Evolutionary conservation across 64 coral and sea anemone species (phyloP).

Genomic region (Hydrozoanthus tunicans): DNA sequence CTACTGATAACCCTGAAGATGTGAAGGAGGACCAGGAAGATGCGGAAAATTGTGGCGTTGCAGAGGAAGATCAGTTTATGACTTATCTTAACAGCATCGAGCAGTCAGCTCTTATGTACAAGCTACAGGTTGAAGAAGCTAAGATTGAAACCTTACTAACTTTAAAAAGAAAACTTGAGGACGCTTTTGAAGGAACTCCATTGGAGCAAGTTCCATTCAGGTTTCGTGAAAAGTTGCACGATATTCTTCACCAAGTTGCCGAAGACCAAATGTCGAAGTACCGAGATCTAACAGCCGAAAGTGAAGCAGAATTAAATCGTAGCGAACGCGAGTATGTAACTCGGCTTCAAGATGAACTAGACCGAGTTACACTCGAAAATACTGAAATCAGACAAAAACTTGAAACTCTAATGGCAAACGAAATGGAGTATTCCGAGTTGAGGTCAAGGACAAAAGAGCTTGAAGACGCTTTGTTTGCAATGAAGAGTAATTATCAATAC

Average conservation of each 20-base stretch:
- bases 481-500: conserved; percentile 83
- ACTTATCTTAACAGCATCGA: conserved; percentile 90
- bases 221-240: conserved; percentile 86
- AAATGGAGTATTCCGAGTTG: conserved; percentile 71
- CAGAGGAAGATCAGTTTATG: conserved; percentile 88
- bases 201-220: conserved; percentile 77
- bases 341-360: conserved; percentile 66
- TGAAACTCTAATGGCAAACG: conserved; percentile 49
- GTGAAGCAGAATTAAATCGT: conserved; percentile 49
- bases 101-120: conserved; percentile 89
- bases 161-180: conserved; percentile 77
- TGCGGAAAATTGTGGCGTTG: conserved; percentile 19
- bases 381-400: conserved; percentile 68
- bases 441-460: conserved; percentile 66
- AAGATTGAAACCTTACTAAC: conserved; percentile 85
- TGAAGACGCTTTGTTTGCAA: conserved; percentile 71
- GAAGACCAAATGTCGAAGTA: conserved; percentile 89
- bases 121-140: conserved; percentile 88
- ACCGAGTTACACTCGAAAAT: conserved; percentile 76
- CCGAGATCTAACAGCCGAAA: conserved; percentile 60
- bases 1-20: neutral
- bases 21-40: neutral
- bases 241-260: conserved; percentile 84
- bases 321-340: conserved; percentile 69
- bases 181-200: conserved; percentile 87